Conservation (phyloP, 1,140 invertebrate species). For the Prorops nasuta region DNA sequence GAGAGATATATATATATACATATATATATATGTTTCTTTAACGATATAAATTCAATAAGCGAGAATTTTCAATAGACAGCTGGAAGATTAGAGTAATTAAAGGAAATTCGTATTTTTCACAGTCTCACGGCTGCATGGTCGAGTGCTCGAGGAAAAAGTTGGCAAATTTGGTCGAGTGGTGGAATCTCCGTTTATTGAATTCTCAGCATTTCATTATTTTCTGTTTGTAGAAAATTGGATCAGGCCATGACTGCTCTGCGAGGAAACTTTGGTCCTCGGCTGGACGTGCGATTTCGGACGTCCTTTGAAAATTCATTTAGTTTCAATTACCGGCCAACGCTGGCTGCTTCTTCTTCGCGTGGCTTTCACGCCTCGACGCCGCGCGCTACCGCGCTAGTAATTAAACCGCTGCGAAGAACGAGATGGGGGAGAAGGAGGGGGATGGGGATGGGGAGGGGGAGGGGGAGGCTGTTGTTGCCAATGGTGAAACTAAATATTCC, state of each 20-base stretch:
- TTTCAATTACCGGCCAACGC: conserved; percentile 16
- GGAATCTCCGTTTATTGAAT: conserved; percentile 20
- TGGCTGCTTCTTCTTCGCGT: conserved; percentile 16
- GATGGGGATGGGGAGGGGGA: too few species aligned
- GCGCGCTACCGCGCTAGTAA: conserved; percentile 12
- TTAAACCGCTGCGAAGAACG: conserved; percentile 5
- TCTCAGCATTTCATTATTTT: conserved; percentile 23
- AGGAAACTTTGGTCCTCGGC: conserved; percentile 17
- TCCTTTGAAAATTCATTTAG: conserved; percentile 23
- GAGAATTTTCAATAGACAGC: too few species aligned
- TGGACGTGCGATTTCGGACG: conserved; percentile 6
- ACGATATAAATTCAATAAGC: too few species aligned
- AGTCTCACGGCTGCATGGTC: too few species aligned
- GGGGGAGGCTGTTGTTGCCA: too few species aligned
- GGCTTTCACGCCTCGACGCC: conserved; percentile 4
- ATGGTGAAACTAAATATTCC: too few species aligned
- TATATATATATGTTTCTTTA: too few species aligned
- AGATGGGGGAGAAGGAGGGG: too few species aligned
- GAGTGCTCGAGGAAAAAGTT: background rate
- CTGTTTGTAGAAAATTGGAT: conserved; percentile 17
- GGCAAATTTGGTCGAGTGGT: background rate
- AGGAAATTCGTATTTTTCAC: too few species aligned
- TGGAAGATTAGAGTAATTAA: too few species aligned
- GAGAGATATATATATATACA: too few species aligned
- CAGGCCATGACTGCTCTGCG: conserved; percentile 23